These are phyloP conservation scores for Drosophila pectinifera DNA, from an alignment of 1,140 invertebrate species.

Conservation along the genomic window DNA sequence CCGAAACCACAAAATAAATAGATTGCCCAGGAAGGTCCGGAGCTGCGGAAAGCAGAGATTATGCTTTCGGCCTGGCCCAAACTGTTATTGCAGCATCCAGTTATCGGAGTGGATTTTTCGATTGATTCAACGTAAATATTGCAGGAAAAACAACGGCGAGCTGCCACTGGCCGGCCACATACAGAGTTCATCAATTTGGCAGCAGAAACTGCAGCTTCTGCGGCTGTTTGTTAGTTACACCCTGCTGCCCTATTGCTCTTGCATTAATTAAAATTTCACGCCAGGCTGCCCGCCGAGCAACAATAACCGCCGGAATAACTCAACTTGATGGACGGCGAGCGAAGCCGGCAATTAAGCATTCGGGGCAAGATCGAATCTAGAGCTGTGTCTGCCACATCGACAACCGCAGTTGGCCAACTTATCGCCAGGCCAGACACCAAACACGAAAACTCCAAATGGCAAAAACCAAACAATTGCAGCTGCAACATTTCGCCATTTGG, in stretches of 20 bases:
- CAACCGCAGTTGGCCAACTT: slow-evolving; percentile 22
- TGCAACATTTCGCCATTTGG: slow-evolving; percentile 42
- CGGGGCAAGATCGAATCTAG: slow-evolving; percentile 51
- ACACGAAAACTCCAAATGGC: slow-evolving; percentile 8
- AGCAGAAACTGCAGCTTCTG: slow-evolving; percentile 11
- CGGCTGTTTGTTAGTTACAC: slow-evolving; percentile 1
- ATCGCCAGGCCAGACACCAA: slow-evolving; percentile 15
- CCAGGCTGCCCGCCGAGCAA: slow-evolving; percentile 27
- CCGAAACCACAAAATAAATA: slow-evolving; percentile 73
- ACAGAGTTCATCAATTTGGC: slow-evolving; percentile 47
- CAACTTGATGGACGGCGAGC: slow-evolving; percentile 38
- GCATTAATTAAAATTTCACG: slow-evolving; percentile 65
- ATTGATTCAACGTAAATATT: slow-evolving; percentile 84
- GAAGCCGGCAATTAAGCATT: slow-evolving; percentile 50
- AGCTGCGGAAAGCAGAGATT: slow-evolving; percentile 39
- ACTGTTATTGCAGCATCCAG: slow-evolving; percentile 71
- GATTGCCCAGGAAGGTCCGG: slow-evolving; percentile 39
- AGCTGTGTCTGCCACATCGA: slow-evolving; percentile 41
- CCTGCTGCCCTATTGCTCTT: neutral
- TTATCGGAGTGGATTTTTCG: slow-evolving; percentile 80
- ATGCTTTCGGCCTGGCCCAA: slow-evolving; percentile 48
- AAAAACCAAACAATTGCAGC: slow-evolving; percentile 34
- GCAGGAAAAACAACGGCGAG: slow-evolving; percentile 46
- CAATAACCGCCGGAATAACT: slow-evolving; percentile 36
- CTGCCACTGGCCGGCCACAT: slow-evolving; percentile 8